Evolutionary conservation across 2,888 invertebrate genomes (phyloP).

Genomic region (Amphipoea lucens): DNA sequence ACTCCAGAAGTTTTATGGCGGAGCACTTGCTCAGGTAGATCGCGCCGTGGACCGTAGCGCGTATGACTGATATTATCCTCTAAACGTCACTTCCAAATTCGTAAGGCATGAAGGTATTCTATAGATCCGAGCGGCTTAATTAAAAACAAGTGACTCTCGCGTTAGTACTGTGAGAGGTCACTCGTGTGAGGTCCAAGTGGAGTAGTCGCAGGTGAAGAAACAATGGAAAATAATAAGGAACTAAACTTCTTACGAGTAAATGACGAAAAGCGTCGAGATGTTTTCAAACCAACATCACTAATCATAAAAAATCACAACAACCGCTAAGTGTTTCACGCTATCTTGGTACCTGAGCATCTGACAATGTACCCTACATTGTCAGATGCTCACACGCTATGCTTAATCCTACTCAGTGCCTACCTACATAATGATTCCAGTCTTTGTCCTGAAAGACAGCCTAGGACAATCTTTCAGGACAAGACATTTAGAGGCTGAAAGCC

Average conservation of each 20-base stretch:
- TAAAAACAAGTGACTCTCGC: not conserved
- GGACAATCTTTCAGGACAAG: not conserved
- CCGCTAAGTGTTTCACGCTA: slow-evolving; percentile 12
- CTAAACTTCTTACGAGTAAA: slow-evolving; percentile 15
- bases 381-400: not conserved
- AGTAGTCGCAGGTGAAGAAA: not conserved
- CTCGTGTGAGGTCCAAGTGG: not conserved
- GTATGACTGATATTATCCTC: not conserved
- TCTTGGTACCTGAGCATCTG: slow-evolving; percentile 9
- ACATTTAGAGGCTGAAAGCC: not conserved
- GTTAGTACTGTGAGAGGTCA: not conserved
- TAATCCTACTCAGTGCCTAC: not conserved
- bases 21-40: not conserved
- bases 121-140: not conserved
- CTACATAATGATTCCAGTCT: not conserved
- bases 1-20: too few relatives aligned
- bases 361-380: too few relatives aligned
- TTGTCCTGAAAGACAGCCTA: not conserved
- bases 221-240: not conserved
- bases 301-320: slow-evolving; percentile 20
- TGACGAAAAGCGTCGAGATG: slow-evolving; percentile 7
- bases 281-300: slow-evolving; percentile 30
- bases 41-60: not conserved
- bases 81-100: not conserved
- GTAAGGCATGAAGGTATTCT: not conserved